Conservation (phyloP, 2,888 invertebrate genomes). For the Oxytorus armatus region DNA sequence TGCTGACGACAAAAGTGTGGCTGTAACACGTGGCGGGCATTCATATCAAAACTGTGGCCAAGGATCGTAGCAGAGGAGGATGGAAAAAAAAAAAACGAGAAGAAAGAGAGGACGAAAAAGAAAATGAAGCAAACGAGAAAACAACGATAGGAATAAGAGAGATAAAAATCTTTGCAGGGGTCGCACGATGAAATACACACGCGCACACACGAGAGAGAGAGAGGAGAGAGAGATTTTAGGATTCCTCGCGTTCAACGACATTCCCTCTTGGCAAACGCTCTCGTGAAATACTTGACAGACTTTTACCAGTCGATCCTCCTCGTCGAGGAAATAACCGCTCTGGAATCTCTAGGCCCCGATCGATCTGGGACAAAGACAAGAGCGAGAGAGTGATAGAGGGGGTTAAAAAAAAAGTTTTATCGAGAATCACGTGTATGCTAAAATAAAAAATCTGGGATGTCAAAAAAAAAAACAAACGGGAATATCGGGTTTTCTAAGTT, state of each 20-base stretch:
- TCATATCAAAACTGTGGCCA: neutral
- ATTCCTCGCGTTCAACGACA: conserved; percentile 1
- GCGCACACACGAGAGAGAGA: too few relatives aligned
- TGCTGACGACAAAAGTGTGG: conserved; percentile 11
- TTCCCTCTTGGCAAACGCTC: too few relatives aligned
- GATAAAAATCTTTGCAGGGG: too few relatives aligned
- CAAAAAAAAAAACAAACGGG: too few relatives aligned
- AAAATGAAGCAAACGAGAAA: too few relatives aligned
- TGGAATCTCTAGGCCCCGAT: neutral
- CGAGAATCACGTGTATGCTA: conserved; percentile 9
- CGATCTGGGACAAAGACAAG: neutral
- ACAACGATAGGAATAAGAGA: too few relatives aligned
- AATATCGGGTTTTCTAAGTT: neutral
- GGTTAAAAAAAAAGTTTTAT: conserved; percentile 25
- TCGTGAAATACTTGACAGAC: neutral
- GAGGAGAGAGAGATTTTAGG: neutral
- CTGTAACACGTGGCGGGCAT: conserved; percentile 20
- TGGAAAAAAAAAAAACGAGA: too few relatives aligned
- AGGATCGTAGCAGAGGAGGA: neutral
- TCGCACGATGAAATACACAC: too few relatives aligned
- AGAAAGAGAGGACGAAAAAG: too few relatives aligned
- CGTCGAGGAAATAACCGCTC: conserved; percentile 1
- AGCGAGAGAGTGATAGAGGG: neutral
- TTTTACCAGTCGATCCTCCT: neutral
- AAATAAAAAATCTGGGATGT: neutral